phyloP scores from a whole-genome alignment of 2,797 vertebrate genomes.

The Hipposideros larvatus region DNA sequence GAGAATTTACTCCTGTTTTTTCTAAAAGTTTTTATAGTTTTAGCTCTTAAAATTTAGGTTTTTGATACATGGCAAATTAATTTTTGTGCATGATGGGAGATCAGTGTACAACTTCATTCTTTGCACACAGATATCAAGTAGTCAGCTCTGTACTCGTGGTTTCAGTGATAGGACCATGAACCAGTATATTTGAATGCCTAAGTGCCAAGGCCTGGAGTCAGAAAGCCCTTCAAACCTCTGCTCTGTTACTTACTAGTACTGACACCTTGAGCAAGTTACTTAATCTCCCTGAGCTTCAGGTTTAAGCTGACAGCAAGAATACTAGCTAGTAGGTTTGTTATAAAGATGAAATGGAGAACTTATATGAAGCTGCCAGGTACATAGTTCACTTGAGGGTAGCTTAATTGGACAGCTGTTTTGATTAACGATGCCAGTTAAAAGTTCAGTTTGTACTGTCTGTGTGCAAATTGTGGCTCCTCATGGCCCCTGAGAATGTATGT shows the following conservation, averaged over 20 bases:
- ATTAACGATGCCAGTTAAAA: background rate
- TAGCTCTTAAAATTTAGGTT: background rate
- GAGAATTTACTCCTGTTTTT: background rate
- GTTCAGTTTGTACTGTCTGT: background rate
- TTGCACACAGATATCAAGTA: background rate
- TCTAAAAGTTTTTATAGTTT: background rate
- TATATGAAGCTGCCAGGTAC: background rate
- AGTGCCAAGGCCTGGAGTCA: background rate
- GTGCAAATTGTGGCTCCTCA: background rate
- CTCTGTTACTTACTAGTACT: background rate
- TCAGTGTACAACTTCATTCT: background rate
- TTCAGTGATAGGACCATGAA: background rate
- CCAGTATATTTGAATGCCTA: background rate
- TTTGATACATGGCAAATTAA: conserved; percentile 35
- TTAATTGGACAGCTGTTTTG: conserved; percentile 25
- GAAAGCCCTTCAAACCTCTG: background rate
- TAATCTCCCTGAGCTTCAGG: background rate
- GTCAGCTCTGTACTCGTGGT: background rate
- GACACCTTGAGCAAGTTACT: background rate
- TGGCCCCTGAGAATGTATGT: background rate
- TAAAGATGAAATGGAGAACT: background rate
- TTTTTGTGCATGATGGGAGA: background rate
- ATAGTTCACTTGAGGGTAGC: background rate
- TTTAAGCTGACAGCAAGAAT: conserved; percentile 21
- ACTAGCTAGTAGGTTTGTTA: background rate